phyloP scores from a whole-genome alignment of 2,888 invertebrate genomes.

The Epistrophe eligans region DNA sequence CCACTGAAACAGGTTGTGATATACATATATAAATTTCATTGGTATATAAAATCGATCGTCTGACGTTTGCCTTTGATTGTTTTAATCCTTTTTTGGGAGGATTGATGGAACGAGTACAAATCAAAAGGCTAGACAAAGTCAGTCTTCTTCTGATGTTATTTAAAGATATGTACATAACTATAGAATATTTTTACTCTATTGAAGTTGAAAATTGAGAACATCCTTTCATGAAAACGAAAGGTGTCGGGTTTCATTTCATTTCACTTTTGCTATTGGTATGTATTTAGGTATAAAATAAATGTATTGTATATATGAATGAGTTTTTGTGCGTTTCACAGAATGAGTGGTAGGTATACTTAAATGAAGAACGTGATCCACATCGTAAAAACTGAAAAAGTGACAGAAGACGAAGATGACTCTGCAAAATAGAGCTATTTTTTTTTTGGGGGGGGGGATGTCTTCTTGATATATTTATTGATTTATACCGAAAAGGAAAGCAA shows the following conservation, averaged over 20 bases:
- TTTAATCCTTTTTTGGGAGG: conserved; percentile 60
- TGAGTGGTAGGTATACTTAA: not conserved
- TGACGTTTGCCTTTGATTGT: conserved; percentile 37
- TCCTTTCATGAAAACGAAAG: conserved; percentile 42
- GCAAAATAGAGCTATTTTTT: conserved; percentile 12
- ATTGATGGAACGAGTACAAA: not conserved
- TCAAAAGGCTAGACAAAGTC: conserved; percentile 27
- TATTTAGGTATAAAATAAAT: too few species aligned
- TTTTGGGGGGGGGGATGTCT: not conserved
- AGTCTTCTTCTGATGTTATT: not conserved
- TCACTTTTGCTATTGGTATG: conserved; percentile 2
- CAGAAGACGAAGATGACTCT: conserved; percentile 9
- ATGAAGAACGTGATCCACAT: conserved; percentile 16
- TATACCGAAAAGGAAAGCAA: conserved; percentile 2
- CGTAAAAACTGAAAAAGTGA: conserved; percentile 16
- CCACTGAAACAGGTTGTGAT: conserved; percentile 40
- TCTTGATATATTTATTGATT: conserved; percentile 13
- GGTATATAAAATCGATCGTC: conserved; percentile 21
- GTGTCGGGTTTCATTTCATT: conserved; percentile 42
- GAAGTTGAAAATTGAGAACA: conserved; percentile 41
- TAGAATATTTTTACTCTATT: not conserved
- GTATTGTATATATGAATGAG: not conserved
- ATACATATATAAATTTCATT: conserved; percentile 1
- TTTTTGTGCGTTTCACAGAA: not conserved
- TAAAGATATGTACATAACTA: not conserved